These are phyloP conservation scores for Alentia gelatinosa DNA, from an alignment of 2,888 invertebrate genomes.

Conservation along the genomic window DNA sequence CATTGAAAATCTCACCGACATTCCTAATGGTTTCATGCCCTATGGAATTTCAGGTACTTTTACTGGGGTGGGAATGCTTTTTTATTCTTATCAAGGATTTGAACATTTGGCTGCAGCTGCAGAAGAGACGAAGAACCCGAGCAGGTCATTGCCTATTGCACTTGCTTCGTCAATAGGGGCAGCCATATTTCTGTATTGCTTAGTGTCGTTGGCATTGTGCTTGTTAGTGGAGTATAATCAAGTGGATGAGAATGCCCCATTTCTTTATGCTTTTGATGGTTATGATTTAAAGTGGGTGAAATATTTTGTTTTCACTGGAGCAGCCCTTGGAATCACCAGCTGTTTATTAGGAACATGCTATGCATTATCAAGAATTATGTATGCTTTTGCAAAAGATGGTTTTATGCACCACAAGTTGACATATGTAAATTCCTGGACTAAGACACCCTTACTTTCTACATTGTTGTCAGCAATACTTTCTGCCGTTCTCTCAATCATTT, in stretches of 20 bases:
- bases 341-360: background rate
- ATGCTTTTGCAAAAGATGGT: background rate
- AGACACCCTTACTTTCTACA: background rate
- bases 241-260: background rate
- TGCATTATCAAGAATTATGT: background rate
- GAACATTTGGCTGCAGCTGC: background rate
- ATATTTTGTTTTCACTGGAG: background rate
- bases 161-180: background rate
- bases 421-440: background rate
- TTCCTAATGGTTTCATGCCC: background rate
- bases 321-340: background rate
- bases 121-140: conserved; percentile 31
- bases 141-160: background rate
- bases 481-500: background rate
- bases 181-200: background rate
- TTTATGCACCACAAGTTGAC: background rate
- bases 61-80: background rate
- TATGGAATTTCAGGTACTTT: background rate
- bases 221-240: background rate
- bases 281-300: background rate
- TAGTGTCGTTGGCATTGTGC: background rate
- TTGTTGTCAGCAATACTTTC: background rate
- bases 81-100: background rate
- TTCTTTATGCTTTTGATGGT: background rate
- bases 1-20: background rate